Percentiles rank a stretch among this genome's conserved stretches.
These are phyloP conservation scores for Ascaphus truei DNA, from an alignment of 2,113 vertebrate genomes.

Conservation along the genomic window DNA sequence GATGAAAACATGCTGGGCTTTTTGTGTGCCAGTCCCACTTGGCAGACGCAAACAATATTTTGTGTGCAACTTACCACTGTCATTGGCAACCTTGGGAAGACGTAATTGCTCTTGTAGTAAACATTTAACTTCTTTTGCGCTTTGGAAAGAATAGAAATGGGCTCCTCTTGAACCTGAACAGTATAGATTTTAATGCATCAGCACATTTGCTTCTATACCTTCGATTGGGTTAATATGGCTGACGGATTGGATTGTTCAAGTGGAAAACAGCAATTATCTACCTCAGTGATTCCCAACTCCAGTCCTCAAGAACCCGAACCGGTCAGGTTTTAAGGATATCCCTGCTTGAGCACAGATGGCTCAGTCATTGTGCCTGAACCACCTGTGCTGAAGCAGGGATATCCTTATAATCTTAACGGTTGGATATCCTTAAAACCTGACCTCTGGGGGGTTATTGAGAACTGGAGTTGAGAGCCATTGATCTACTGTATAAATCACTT, in stretches of 20 bases:
- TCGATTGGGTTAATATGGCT: slow-evolving; percentile 6
- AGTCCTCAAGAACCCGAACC: too few relatives aligned
- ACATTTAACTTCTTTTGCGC: background rate
- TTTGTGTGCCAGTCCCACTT: background rate
- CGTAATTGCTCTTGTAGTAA: background rate
- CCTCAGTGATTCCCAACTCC: too few relatives aligned
- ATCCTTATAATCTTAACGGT: too few relatives aligned
- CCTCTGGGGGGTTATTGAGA: too few relatives aligned
- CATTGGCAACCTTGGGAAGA: background rate
- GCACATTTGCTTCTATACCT: too few relatives aligned
- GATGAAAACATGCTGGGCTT: background rate
- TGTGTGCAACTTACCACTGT: background rate
- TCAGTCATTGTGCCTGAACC: too few relatives aligned
- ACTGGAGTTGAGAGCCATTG: too few relatives aligned
- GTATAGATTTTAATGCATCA: background rate
- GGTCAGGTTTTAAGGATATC: too few relatives aligned
- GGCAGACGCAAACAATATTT: background rate
- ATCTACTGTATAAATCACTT: slow-evolving; percentile 17
- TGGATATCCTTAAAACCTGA: too few relatives aligned
- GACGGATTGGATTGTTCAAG: slow-evolving; percentile 1
- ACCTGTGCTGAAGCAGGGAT: too few relatives aligned
- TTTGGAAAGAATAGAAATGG: background rate
- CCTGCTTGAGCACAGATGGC: too few relatives aligned
- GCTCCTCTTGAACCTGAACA: background rate
- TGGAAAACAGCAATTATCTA: slow-evolving; percentile 20